A percentile compares a stretch with the other conserved stretches of the same genome.
These are phyloP conservation scores for Caerostris extrusa DNA, from an alignment of 1,140 invertebrate genomes.

Conservation along the genomic window DNA sequence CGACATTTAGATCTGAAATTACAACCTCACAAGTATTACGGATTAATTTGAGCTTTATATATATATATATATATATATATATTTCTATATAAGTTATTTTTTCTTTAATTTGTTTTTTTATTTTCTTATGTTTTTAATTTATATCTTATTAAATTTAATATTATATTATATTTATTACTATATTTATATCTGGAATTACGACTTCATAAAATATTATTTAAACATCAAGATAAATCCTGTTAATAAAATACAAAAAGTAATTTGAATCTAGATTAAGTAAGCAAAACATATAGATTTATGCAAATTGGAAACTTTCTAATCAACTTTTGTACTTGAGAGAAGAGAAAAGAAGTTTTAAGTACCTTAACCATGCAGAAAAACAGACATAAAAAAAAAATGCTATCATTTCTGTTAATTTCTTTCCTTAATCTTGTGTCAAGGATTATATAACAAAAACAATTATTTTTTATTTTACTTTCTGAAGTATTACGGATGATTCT, in stretches of 20 bases:
- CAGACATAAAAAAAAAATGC: neutral
- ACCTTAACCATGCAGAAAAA: neutral
- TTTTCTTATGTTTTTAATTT: too few relatives aligned
- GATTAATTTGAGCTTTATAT: neutral
- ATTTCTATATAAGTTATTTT: too few relatives aligned
- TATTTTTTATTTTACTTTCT: neutral
- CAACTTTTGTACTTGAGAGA: neutral
- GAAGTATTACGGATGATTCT: neutral
- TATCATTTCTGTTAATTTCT: constrained; percentile 11
- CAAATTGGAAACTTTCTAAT: neutral
- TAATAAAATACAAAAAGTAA: neutral
- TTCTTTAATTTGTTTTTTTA: too few relatives aligned
- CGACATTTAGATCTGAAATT: too few relatives aligned
- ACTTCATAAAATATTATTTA: too few relatives aligned
- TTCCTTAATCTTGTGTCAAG: neutral
- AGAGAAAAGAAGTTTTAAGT: neutral
- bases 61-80: too few relatives aligned
- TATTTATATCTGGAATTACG: too few relatives aligned
- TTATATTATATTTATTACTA: too few relatives aligned
- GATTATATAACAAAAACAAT: neutral
- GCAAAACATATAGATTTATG: neutral
- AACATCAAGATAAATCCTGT: neutral
- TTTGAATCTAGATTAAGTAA: neutral
- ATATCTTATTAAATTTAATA: too few relatives aligned
- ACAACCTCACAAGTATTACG: too few relatives aligned